Conservation (phyloP, 2,888 invertebrate genomes). For the Chalcis sispes region DNA sequence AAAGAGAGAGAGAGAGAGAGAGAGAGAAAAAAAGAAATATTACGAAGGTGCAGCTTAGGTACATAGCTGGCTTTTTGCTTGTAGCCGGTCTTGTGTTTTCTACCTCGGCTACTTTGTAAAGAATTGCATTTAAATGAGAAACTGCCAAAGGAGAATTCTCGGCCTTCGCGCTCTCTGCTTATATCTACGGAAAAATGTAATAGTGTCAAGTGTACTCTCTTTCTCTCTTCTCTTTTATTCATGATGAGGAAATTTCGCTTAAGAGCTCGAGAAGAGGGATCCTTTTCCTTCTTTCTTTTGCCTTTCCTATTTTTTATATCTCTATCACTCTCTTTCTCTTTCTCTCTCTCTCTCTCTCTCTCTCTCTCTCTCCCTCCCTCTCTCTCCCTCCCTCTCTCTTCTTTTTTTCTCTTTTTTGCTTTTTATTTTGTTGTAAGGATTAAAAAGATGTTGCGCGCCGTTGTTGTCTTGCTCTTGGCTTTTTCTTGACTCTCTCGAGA, state of each 20-base stretch:
- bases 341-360: too few species aligned
- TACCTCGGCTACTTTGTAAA: conserved; percentile 37
- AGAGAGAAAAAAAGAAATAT: too few species aligned
- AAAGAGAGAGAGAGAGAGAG: too few species aligned
- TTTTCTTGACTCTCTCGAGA: too few species aligned
- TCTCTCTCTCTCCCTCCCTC: too few species aligned
- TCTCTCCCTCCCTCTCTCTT: too few species aligned
- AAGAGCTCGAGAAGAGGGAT: conserved; percentile 1
- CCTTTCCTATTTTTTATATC: conserved; percentile 10
- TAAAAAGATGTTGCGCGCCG: too few species aligned
- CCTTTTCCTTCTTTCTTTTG: background rate
- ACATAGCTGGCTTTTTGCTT: background rate
- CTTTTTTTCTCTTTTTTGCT: too few species aligned
- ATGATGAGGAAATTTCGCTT: conserved; percentile 39
- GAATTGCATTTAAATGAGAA: conserved; percentile 54
- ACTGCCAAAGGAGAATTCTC: conserved; percentile 2
- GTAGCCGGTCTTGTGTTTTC: background rate
- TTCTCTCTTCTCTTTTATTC: conserved; percentile 51
- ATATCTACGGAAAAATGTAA: conserved; percentile 44
- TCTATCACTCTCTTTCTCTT: too few species aligned
- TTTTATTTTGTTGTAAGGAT: too few species aligned
- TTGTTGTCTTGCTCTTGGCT: too few species aligned
- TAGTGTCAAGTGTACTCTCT: conserved; percentile 53
- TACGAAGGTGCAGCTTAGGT: too few species aligned
- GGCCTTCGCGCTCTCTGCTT: background rate